Conservation (phyloP, 2,888 invertebrate species). For the Stegana nigrithorax region DNA sequence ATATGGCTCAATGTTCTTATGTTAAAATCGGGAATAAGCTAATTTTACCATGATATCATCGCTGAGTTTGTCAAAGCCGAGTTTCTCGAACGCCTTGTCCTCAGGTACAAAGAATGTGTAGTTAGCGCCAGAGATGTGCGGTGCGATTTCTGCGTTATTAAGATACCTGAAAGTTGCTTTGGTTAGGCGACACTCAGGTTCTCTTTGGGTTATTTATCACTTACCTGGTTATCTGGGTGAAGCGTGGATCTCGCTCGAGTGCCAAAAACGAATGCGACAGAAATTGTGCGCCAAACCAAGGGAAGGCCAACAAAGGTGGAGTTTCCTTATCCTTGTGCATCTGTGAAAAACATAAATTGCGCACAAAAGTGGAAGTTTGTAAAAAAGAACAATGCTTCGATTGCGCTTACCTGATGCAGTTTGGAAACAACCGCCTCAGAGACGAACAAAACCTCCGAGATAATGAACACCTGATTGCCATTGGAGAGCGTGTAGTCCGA, state of each 20-base stretch:
- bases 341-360: slow-evolving; percentile 41
- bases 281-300: slow-evolving; percentile 76
- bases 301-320: slow-evolving; percentile 74
- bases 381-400: too few relatives aligned
- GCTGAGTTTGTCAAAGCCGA: slow-evolving; percentile 73
- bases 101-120: slow-evolving; percentile 80
- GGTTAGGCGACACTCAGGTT: too few relatives aligned
- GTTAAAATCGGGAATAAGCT: too few relatives aligned
- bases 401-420: slow-evolving; percentile 73
- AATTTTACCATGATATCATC: slow-evolving; percentile 69
- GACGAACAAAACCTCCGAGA: slow-evolving; percentile 74
- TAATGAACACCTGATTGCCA: slow-evolving; percentile 75
- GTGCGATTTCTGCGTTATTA: slow-evolving; percentile 74
- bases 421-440: slow-evolving; percentile 74
- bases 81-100: slow-evolving; percentile 74
- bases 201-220: not conserved
- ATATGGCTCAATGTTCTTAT: too few relatives aligned
- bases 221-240: slow-evolving; percentile 71
- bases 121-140: slow-evolving; percentile 74
- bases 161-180: slow-evolving; percentile 70
- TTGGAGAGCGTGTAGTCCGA: slow-evolving; percentile 74
- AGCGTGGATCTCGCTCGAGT: slow-evolving; percentile 72
- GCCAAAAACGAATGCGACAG: slow-evolving; percentile 74
- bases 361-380: too few relatives aligned
- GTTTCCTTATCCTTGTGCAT: slow-evolving; percentile 76